Conservation (phyloP, 2,113 vertebrate species). For the sheep (Ovis aries) region DNA sequence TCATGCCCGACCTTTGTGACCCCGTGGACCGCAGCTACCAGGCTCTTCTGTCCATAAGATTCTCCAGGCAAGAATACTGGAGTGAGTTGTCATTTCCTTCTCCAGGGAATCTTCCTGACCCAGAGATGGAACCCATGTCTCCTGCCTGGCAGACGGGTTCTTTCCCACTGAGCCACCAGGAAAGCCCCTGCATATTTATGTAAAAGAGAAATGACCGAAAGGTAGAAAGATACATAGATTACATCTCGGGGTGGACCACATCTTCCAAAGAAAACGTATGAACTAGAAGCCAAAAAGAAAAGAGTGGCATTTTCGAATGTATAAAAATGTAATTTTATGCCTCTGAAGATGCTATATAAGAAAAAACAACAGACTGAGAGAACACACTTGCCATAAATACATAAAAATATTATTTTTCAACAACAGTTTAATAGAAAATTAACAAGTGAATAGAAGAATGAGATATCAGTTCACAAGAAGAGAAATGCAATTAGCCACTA, state of each 20-base stretch:
- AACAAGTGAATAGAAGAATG: neutral
- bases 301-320: neutral
- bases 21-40: neutral
- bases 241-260: neutral
- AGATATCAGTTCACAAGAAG: neutral
- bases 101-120: neutral
- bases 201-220: neutral
- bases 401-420: neutral
- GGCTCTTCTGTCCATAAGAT: neutral
- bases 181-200: neutral
- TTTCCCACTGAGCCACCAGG: neutral
- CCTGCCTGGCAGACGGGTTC: accelerated
- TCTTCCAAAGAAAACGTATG: neutral
- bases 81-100: neutral
- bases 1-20: neutral
- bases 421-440: neutral
- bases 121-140: neutral
- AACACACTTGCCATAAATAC: neutral
- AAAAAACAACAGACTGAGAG: neutral
- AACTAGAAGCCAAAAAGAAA: neutral
- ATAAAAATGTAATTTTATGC: neutral
- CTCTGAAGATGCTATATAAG: neutral
- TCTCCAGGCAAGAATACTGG: neutral
- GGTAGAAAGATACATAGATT: neutral
- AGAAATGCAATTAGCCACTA: neutral